Percentiles rank a stretch among this genome's conserved stretches.
Evolutionary conservation across 2,888 invertebrate genomes (phyloP).

Genomic region (Acleris emargana): DNA sequence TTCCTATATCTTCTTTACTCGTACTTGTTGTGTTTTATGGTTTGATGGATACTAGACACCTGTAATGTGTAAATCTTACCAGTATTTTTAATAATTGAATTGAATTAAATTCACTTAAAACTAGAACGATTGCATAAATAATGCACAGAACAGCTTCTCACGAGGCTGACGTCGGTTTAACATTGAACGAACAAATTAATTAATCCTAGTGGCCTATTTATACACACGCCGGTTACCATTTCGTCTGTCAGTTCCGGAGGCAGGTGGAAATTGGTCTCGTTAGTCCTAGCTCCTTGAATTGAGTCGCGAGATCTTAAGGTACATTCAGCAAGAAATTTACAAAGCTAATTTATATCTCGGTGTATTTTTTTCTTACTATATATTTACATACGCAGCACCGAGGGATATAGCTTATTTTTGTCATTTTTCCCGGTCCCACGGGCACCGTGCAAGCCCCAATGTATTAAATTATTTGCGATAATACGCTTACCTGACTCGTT

Average conservation of each 20-base stretch:
- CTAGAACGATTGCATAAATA: too few relatives aligned
- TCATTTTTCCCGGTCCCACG: conserved; percentile 2
- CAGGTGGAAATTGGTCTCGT: conserved; percentile 17
- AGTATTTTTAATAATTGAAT: too few relatives aligned
- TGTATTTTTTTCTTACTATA: too few relatives aligned
- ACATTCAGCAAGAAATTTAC: too few relatives aligned
- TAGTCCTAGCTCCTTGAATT: conserved; percentile 10
- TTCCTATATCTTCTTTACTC: too few relatives aligned
- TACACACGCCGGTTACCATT: conserved; percentile 13
- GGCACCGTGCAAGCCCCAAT: conserved; percentile 7
- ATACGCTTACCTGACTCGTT: conserved; percentile 17
- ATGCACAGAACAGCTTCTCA: not conserved
- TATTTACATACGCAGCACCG: too few relatives aligned
- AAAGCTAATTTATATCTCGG: too few relatives aligned
- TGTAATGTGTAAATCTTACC: too few relatives aligned
- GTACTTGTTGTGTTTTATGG: too few relatives aligned
- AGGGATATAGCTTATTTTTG: too few relatives aligned
- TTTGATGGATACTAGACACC: too few relatives aligned
- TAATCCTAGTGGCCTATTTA: conserved; percentile 24
- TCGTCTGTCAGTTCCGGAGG: conserved; percentile 16
- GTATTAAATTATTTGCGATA: conserved; percentile 24
- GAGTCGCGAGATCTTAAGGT: conserved; percentile 5
- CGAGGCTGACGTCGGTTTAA: conserved; percentile 24
- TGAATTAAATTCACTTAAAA: too few relatives aligned
- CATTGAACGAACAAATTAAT: conserved; percentile 25